Evolutionary conservation across 2,113 vertebrate genomes (phyloP), one percentile per base, ranked within the genome.

Genomic region (Raphicerus campestris): DNA sequence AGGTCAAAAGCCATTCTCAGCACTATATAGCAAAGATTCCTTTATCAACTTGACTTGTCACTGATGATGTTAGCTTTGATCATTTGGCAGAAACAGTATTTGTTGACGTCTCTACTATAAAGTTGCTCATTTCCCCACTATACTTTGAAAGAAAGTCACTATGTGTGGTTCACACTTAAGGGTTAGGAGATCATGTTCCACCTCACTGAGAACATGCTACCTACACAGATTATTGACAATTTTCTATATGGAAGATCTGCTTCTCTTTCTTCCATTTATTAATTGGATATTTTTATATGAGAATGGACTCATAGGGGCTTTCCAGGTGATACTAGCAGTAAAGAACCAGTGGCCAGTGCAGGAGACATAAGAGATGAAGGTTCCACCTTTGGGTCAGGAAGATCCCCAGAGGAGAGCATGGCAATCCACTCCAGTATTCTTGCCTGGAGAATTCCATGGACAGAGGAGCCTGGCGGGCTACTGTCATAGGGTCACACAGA

Each of bases 401-500:
- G 63, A 70, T 73, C 8, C 35, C 10, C 10, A 6, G 5, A 39
- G n/a, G 19, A 39, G 35, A 6, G 5, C n/a, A 39, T 39, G n/a
- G 19, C 63, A 70, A 39, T 10, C 66, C 66, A 39, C 19, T 22
- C 66, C 35, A 73, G 66, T 13, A 39, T 22, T 39, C 19, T 73
- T 39, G 35, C n/a, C n/a, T 0, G 0, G 66, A 73, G 66, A 73
- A 73, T 39, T 39, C n/a, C 35, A 39, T 24, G 66, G n/a, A 39
- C n/a, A 73, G 66, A 73, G 66, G 35, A 73, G 1, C 66, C n/a
- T 73, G 19, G 10, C 0, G 1, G 66, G 19, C 66, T 39, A 39
- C 66, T 0, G 0, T 73, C 5, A 39, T 6, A 73, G 66, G 19
- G n/a, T 70, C 2, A 0, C n/a, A 70, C 6, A 70, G n/a, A 70